Conservation (phyloP, 2,888 invertebrate genomes). For the Drepana falcataria region DNA sequence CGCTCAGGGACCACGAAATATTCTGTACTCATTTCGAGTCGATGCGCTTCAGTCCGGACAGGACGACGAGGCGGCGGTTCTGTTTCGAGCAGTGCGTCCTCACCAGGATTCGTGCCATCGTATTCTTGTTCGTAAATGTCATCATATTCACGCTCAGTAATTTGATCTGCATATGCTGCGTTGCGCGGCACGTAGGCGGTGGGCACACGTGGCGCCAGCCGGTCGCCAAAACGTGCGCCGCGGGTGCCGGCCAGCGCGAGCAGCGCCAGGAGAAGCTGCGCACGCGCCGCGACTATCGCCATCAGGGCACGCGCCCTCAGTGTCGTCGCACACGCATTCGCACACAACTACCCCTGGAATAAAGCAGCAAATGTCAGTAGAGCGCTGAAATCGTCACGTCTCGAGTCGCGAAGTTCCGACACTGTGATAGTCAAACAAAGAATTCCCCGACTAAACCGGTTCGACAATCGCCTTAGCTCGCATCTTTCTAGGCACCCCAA, state of each 20-base stretch:
- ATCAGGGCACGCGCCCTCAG: constrained; percentile 58
- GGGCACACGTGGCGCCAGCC: constrained; percentile 63
- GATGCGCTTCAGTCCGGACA: constrained; percentile 68
- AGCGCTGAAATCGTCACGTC: constrained; percentile 24
- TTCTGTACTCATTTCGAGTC: constrained; percentile 90
- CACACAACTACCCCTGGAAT: constrained; percentile 51
- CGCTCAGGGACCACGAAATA: constrained; percentile 87
- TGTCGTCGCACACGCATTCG: constrained; percentile 54
- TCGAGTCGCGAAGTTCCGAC: constrained; percentile 42
- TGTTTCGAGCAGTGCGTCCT: constrained; percentile 35
- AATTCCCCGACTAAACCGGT: constrained; percentile 63
- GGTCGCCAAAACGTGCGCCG: constrained; percentile 63
- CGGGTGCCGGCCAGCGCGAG: constrained; percentile 41
- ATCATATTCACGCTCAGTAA: constrained; percentile 50
- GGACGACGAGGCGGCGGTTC: constrained; percentile 54
- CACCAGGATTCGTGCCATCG: constrained; percentile 44
- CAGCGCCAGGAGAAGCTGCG: constrained; percentile 55
- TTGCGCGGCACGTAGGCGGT: constrained; percentile 58
- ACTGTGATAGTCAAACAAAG: constrained; percentile 58
- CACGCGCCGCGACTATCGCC: constrained; percentile 51
- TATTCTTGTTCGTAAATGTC: constrained; percentile 56
- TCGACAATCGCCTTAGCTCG: constrained; percentile 49
- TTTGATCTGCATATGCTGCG: constrained; percentile 41
- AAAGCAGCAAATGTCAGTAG: constrained; percentile 39
- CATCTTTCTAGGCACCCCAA: constrained; percentile 54